Base-by-base conservation (phyloP, 2,113 vertebrate genomes). In the Gasterosteus aculeatus region DNA sequence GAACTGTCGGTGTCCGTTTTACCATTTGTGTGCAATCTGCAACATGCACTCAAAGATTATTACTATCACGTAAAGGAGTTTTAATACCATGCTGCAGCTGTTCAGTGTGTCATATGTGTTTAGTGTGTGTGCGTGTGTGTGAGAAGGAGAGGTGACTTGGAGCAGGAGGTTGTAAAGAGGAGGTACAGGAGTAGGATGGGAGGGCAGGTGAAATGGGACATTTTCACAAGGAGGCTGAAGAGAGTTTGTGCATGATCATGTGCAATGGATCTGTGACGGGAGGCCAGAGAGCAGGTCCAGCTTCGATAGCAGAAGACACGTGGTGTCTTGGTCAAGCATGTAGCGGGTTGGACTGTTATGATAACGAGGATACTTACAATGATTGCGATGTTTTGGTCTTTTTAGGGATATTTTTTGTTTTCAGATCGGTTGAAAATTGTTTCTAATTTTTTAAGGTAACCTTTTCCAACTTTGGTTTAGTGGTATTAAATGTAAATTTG, bases 41-140 rank as follows among this genome's bases (percentile, higher is more conserved):
- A 46, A 61, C 35, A 57, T 57, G 42, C 29, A 61, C 65, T 49
- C 10, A 53, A n/a, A 51, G 75, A 87, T 85, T 88, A 72, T 80
- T 82, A 66, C 70, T 44, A 16, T 66, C 54, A 64, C 47, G 85
- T 80, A 69, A 82, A 86, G 57, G 14, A 5, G 57, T 68, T 86
- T 85, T 75, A 89, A 69, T 83, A 56, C 64, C 26, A 54, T 31
- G 60, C 69, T 67, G 51, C 56, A 51, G 63, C 58, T 16, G 77
- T 63, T 71, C 26, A 3, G 53, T 58, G 35, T 15, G 7, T 26
- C 18, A 4, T 39, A 9, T 26, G 16, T 53, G 8, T 51, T 10
- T 46, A 16, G 46, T 47, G 15, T 47, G 15, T 15, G 44, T 7
- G 18, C 26, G 60, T 58, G 35, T 56, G 41, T 66, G 46, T 10